phyloP scores from a whole-genome alignment of 2,113 vertebrate genomes.

The Bubo scandiacus region DNA sequence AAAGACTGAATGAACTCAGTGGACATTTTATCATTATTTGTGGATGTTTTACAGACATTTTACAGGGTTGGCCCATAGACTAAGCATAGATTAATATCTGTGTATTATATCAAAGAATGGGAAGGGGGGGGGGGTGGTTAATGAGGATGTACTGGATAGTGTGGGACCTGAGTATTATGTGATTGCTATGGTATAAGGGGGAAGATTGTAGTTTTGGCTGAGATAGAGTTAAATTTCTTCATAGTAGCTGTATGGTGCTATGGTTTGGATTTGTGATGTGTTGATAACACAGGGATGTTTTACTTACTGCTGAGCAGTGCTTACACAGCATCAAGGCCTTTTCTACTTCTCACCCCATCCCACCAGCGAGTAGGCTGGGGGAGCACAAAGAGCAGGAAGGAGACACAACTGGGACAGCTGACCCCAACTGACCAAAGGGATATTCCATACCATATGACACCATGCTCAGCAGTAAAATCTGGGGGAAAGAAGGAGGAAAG shows the following conservation, averaged over 20 bases:
- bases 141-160: background rate
- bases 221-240: background rate
- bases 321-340: background rate
- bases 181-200: background rate
- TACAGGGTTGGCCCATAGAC: background rate
- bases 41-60: background rate
- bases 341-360: background rate
- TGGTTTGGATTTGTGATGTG: background rate
- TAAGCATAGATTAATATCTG: background rate
- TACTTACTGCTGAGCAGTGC: background rate
- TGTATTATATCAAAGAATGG: background rate
- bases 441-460: rapidly evolving
- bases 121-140: rapidly evolving
- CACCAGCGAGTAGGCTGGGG: rapidly evolving
- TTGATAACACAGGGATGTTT: background rate
- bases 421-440: background rate
- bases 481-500: background rate
- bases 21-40: background rate
- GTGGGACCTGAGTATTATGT: background rate
- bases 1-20: background rate
- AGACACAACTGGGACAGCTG: background rate
- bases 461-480: background rate
- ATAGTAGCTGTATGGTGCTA: background rate
- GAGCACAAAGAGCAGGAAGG: rapidly evolving
- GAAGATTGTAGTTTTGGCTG: background rate